Conservation (phyloP, 1,140 invertebrate species). For the Drosophila arizonae region DNA sequence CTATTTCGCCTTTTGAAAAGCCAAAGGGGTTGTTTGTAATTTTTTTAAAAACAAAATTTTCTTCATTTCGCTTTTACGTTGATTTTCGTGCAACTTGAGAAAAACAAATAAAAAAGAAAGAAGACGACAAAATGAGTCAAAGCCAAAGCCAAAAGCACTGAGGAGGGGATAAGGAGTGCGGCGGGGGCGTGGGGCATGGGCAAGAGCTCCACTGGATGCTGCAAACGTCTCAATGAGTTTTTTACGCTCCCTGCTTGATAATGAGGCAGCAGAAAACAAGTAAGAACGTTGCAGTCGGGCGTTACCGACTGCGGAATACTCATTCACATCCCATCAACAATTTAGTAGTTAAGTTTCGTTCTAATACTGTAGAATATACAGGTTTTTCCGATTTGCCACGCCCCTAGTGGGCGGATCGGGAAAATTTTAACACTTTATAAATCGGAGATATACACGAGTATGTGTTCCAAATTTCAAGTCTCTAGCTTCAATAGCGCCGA, state of each 20-base stretch:
- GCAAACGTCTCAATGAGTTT: constrained; percentile 80
- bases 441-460: too few species aligned
- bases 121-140: constrained; percentile 66
- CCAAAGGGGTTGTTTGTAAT: constrained; percentile 79
- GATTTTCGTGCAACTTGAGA: constrained; percentile 70
- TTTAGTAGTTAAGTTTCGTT: too few species aligned
- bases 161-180: not conserved
- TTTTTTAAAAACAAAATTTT: constrained; percentile 79
- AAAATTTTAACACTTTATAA: too few species aligned
- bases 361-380: too few species aligned
- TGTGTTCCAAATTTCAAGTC: too few species aligned
- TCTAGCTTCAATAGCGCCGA: too few species aligned
- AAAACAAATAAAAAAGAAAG: constrained; percentile 66
- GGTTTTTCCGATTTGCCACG: too few species aligned
- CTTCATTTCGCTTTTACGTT: constrained; percentile 70
- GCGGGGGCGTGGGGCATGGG: not conserved
- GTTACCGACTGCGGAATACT: too few species aligned
- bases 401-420: too few species aligned
- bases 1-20: constrained; percentile 46
- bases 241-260: constrained; percentile 78
- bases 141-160: constrained; percentile 55
- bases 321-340: too few species aligned
- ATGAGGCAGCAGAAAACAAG: constrained; percentile 53
- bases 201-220: constrained; percentile 14
- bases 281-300: too few species aligned